Percentiles rank a stretch among this genome's conserved stretches.
phyloP scores from a whole-genome alignment of 2,113 vertebrate genomes.

The Globicephala melas region DNA sequence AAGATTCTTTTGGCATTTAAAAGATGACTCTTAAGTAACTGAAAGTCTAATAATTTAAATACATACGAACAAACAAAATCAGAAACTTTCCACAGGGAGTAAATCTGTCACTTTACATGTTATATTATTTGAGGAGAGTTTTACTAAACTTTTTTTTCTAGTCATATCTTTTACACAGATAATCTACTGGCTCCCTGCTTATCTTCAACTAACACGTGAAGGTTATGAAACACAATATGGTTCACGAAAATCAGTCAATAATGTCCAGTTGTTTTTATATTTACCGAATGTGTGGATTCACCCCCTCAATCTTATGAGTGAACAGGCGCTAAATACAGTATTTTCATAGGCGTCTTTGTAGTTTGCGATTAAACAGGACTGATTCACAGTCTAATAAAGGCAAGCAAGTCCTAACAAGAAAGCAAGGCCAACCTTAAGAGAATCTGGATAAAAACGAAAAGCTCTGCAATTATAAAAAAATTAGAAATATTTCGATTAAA shows the following conservation, averaged over 20 bases:
- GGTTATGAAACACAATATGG: constrained; percentile 39
- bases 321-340: neutral
- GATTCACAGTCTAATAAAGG: neutral
- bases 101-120: neutral
- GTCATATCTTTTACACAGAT: neutral
- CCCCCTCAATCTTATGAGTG: neutral
- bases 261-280: neutral
- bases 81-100: neutral
- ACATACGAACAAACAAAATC: neutral
- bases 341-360: neutral
- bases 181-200: neutral
- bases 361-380: neutral
- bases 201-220: neutral
- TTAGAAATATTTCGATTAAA: neutral
- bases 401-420: constrained; percentile 10
- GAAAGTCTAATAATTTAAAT: neutral
- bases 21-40: neutral
- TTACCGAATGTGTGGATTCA: constrained; percentile 14
- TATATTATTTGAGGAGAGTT: constrained; percentile 22
- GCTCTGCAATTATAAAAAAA: neutral
- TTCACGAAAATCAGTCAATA: constrained; percentile 13
- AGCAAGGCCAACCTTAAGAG: neutral
- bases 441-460: neutral
- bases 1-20: neutral
- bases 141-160: neutral